A percentile compares a stretch with the other conserved stretches of the same genome.
phyloP scores from a whole-genome alignment of 1,140 invertebrate genomes.

The Plectus sambesii region DNA sequence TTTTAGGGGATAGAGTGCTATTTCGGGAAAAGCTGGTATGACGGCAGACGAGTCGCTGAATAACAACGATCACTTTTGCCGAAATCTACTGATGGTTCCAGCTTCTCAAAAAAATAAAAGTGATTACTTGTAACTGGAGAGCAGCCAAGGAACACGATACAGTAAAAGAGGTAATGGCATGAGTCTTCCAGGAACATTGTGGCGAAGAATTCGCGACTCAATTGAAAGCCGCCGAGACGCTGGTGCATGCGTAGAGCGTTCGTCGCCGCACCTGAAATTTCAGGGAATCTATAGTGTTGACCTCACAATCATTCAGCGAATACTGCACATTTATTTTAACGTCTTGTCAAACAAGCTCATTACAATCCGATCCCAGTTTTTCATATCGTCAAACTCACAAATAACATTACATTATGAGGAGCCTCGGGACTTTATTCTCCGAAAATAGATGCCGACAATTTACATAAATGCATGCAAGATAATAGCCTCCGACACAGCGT shows the following conservation, averaged over 20 bases:
- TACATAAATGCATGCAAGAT: no score
- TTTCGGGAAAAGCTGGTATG: not conserved
- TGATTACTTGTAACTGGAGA: constrained; percentile 60
- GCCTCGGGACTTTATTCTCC: no score
- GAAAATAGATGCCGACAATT: no score
- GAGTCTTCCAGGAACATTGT: constrained; percentile 76
- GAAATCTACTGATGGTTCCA: not conserved
- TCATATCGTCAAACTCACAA: no score
- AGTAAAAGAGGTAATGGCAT: constrained; percentile 87
- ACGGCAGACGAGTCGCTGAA: no score
- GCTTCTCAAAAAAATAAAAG: constrained; percentile 1
- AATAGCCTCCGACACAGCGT: no score
- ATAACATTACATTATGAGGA: no score
- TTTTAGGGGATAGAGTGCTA: not conserved
- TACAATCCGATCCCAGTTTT: no score
- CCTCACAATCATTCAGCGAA: no score
- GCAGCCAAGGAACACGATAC: constrained; percentile 78
- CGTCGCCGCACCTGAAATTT: constrained; percentile 68
- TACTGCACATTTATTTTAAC: no score
- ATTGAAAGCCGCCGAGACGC: constrained; percentile 58
- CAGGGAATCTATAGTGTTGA: no score
- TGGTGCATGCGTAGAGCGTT: constrained; percentile 85
- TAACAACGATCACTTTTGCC: constrained; percentile 2
- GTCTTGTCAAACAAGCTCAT: no score
- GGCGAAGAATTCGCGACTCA: constrained; percentile 67